Conservation (phyloP, 2,888 invertebrate genomes). For the Caenorhabditis macrosperma region DNA sequence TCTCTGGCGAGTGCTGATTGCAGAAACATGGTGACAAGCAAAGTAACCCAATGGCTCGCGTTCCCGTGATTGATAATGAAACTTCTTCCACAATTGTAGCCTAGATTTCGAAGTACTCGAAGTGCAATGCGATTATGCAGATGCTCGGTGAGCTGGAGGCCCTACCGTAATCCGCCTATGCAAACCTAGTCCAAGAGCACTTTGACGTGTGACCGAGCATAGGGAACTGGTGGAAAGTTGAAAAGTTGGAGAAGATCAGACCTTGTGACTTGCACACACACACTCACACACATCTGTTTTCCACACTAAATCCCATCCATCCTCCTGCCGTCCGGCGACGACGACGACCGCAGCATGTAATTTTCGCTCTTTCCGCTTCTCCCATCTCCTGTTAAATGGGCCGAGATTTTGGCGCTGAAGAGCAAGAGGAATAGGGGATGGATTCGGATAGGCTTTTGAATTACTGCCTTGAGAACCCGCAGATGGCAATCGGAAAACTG, state of each 20-base stretch:
- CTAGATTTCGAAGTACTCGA: no score
- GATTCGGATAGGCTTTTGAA: not conserved
- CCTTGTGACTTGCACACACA: not conserved
- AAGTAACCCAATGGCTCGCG: no score
- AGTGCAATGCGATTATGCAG: no score
- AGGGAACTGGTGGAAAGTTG: not conserved
- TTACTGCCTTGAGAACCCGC: constrained; percentile 14
- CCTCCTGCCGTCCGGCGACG: not conserved
- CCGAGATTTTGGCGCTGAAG: constrained; percentile 2
- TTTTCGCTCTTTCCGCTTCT: constrained; percentile 5
- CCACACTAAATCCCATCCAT: constrained; percentile 5
- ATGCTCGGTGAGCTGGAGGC: no score
- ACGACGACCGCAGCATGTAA: constrained; percentile 16
- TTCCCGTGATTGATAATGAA: no score
- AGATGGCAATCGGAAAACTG: not conserved
- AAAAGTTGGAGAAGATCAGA: not conserved
- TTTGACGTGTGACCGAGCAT: no score
- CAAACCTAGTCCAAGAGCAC: no score
- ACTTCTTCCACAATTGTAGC: no score
- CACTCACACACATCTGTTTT: constrained; percentile 22
- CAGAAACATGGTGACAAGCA: no score
- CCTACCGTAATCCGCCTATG: not conserved
- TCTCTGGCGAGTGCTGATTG: not conserved
- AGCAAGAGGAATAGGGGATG: not conserved
- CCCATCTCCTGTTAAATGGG: constrained; percentile 13